A percentile compares a stretch with the other conserved stretches of the same genome.
These are phyloP conservation scores for Caenorhabditis plicata DNA, from an alignment of 2,888 invertebrate genomes.

Conservation along the genomic window DNA sequence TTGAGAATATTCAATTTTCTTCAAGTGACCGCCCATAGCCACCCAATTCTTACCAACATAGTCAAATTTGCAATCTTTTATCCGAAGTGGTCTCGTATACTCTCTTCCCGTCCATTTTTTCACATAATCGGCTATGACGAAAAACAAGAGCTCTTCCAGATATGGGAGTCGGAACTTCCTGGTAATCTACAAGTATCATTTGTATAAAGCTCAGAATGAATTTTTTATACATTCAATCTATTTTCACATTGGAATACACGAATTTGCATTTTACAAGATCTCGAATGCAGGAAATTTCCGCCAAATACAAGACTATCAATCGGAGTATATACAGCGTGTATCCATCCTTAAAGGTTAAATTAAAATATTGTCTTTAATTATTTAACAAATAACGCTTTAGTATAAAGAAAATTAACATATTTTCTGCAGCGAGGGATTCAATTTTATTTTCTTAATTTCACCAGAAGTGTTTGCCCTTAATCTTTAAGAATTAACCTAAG, in stretches of 20 bases:
- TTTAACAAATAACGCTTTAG: too few species aligned
- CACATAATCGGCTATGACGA: constrained; percentile 70
- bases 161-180: constrained; percentile 96
- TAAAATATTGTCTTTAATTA: too few species aligned
- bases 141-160: constrained; percentile 97
- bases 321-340: constrained; percentile 96
- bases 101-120: constrained; percentile 41
- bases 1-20: constrained; percentile 15
- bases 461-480: too few species aligned
- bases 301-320: constrained; percentile 94
- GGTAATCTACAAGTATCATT: constrained; percentile 75
- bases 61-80: constrained; percentile 26
- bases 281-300: constrained; percentile 93
- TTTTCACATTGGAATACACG: constrained; percentile 94
- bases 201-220: constrained; percentile 6
- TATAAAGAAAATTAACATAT: too few species aligned
- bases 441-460: too few species aligned
- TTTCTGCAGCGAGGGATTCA: too few species aligned
- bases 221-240: constrained; percentile 76
- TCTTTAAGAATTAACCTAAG: too few species aligned
- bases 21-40: constrained; percentile 18
- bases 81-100: constrained; percentile 32
- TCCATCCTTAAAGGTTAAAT: constrained; percentile 82
- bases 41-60: constrained; percentile 41
- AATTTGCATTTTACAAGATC: constrained; percentile 91